Conservation (phyloP, 2,113 vertebrate species). For the Trogon melanurus region DNA sequence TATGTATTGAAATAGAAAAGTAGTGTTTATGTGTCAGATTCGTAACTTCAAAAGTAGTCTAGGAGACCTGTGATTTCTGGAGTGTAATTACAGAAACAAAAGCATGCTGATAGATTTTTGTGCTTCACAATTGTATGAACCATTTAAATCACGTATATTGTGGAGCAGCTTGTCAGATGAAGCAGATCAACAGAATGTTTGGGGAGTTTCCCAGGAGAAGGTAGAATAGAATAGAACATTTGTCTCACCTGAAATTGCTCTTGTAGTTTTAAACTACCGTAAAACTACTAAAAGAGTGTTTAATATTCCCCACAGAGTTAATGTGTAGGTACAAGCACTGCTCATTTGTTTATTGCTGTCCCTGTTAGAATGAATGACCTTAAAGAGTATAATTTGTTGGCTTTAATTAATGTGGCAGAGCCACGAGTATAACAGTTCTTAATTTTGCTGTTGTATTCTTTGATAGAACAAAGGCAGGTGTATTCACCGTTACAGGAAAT, state of each 20-base stretch:
- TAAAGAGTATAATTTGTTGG: background rate
- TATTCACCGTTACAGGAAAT: background rate
- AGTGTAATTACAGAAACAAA: background rate
- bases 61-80: background rate
- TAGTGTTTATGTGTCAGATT: background rate
- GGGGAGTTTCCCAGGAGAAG: background rate
- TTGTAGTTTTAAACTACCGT: background rate
- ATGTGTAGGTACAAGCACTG: background rate
- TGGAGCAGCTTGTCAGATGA: background rate
- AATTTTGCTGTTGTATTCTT: background rate
- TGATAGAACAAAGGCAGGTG: background rate
- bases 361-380: background rate
- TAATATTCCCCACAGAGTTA: background rate
- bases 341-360: background rate
- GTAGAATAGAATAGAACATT: background rate
- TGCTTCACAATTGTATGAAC: background rate
- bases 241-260: background rate
- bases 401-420: background rate
- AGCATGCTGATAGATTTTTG: background rate
- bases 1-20: constrained; percentile 64
- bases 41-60: background rate
- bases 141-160: background rate
- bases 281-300: background rate
- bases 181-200: background rate
- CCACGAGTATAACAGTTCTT: background rate